Evolutionary conservation across 2,113 vertebrate genomes (phyloP), one percentile per base, ranked within the genome.

Genomic region (Leptobrachium leishanense): DNA sequence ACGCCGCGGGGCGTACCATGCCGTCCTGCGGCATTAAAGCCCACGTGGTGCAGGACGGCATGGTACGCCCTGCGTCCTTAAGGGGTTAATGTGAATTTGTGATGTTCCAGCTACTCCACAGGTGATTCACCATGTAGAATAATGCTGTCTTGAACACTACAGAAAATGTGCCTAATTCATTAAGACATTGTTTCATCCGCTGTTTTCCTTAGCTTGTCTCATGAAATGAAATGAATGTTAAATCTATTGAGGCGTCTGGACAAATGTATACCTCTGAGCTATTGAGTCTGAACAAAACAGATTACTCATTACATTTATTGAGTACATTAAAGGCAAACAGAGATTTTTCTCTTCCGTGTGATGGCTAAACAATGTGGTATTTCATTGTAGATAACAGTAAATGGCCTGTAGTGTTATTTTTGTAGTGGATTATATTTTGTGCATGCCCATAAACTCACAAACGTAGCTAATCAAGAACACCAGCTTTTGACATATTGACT

Each of bases 241-340:
- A 46, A 31, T 70, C 68, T 70, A 46, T 46, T 50, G 68, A 70
- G 50, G 7, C n/a, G n/a, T 70, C 43, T 31, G 43, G 43, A 50
- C 43, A 70, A 50, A 12, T 70, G 5, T 46, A 20, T 70, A 46
- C 68, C 68, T 70, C 20, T 44, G 15, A 70, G 68, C 68, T 50
- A 44, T 70, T 70, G 11, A 70, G 7, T 43, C 43, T 20, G 43
- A 50, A 70, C 43, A 50, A 31, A 46, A 39, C 44, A 7, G 43
- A 44, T 44, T 70, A 70, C 68, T 50, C 68, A 50, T 70, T 70
- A 44, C 43, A 70, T 70, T 11, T 70, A 50, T 70, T 46, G 43
- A 70, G 68, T 70, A 70, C 68, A 70, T 70, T 70, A 70, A 70
- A 70, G n/a, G 43, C 13, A 70, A 70, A 70, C 50, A 43, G 68